Conservation (phyloP, 2,113 vertebrate genomes). For the Emydura subglobosa region DNA sequence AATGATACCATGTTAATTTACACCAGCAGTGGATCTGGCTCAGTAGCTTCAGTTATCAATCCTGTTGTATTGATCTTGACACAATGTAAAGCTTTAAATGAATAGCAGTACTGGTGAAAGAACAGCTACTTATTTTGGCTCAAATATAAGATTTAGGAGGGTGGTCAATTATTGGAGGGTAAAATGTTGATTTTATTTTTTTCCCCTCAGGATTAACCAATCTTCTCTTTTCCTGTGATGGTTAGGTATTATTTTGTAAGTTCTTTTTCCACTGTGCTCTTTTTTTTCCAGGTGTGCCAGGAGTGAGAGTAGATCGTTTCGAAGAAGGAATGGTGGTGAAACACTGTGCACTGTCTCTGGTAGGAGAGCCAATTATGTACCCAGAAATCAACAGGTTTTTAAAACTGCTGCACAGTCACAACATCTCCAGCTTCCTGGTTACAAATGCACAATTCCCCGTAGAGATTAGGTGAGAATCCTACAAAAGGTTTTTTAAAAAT, state of each 20-base stretch:
- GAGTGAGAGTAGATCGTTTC: constrained; percentile 86
- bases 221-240: not conserved
- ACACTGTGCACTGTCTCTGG: constrained; percentile 94
- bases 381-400: constrained; percentile 92
- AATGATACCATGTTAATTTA: not conserved
- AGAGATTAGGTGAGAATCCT: constrained; percentile 88
- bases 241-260: not conserved
- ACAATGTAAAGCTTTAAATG: not conserved
- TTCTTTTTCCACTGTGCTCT: not conserved
- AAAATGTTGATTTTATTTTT: not conserved
- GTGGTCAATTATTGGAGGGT: not conserved
- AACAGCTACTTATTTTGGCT: not conserved
- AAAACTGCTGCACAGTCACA: constrained; percentile 85
- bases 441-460: constrained; percentile 95
- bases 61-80: not conserved
- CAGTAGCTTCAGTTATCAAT: not conserved
- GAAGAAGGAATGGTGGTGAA: constrained; percentile 87
- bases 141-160: not conserved
- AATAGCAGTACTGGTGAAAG: not conserved
- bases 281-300: constrained; percentile 84
- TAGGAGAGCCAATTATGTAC: constrained; percentile 98
- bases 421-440: constrained; percentile 94
- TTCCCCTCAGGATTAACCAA: not conserved
- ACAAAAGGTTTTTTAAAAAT: not conserved
- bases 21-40: not conserved